These are phyloP conservation scores for Chloromyia formosa DNA, from an alignment of 2,888 invertebrate species.

Conservation along the genomic window DNA sequence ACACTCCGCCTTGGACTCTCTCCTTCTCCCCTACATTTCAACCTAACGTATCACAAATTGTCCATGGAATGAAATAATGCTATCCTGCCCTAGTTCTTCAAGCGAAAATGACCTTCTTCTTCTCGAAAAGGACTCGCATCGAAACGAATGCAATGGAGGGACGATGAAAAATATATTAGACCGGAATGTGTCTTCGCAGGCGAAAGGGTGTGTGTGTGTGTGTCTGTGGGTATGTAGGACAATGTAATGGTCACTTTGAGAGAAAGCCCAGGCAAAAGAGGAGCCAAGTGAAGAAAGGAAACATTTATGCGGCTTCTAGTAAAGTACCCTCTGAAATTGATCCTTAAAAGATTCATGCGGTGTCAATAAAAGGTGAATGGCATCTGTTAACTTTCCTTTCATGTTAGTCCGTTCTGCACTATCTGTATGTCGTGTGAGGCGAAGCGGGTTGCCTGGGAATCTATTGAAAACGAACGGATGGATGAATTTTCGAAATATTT, in stretches of 20 bases:
- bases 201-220: too few relatives aligned
- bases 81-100: too few relatives aligned
- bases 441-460: neutral
- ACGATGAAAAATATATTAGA: neutral
- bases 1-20: neutral
- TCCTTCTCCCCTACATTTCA: neutral
- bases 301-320: neutral
- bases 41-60: neutral
- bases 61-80: too few relatives aligned
- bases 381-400: neutral
- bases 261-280: too few relatives aligned
- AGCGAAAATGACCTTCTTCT: neutral
- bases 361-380: constrained; percentile 24
- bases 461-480: neutral
- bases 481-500: neutral
- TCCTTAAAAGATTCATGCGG: constrained; percentile 36
- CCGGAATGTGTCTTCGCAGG: too few relatives aligned
- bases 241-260: too few relatives aligned
- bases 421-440: too few relatives aligned
- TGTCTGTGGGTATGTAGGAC: too few relatives aligned
- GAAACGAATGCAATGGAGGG: neutral
- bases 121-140: neutral
- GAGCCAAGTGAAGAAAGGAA: neutral
- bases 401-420: too few relatives aligned
- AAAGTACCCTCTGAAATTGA: constrained; percentile 31